phyloP scores from a whole-genome alignment of 2,888 invertebrate genomes.

The Ophion obscuratus region DNA sequence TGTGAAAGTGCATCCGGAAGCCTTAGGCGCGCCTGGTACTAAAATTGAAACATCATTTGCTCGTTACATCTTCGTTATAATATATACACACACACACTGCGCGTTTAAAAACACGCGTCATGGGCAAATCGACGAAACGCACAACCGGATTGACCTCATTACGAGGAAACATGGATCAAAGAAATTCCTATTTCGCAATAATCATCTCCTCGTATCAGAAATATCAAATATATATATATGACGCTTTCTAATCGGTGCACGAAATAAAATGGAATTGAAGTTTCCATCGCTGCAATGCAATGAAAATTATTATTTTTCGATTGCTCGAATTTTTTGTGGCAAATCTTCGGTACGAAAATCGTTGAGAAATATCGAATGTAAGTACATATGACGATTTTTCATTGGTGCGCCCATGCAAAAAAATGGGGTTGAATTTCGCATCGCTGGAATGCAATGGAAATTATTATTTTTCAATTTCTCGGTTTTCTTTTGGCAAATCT shows the following conservation, averaged over 20 bases:
- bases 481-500: too few species aligned
- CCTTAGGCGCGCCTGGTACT: conserved; percentile 87
- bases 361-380: conserved; percentile 1
- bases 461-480: too few species aligned
- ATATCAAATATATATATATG: conserved; percentile 3
- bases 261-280: not conserved
- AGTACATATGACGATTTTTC: not conserved
- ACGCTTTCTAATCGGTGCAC: not conserved
- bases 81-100: conserved; percentile 22
- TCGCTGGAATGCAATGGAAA: too few species aligned
- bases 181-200: conserved; percentile 48
- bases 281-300: too few species aligned
- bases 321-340: too few species aligned
- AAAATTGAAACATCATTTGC: conserved; percentile 75
- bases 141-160: conserved; percentile 46
- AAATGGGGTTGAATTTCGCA: not conserved
- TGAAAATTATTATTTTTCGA: too few species aligned
- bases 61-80: conserved; percentile 64
- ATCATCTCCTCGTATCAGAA: not conserved
- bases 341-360: too few species aligned
- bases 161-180: conserved; percentile 52
- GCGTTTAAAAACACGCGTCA: conserved; percentile 21
- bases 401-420: not conserved
- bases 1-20: conserved; percentile 90
- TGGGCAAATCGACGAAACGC: conserved; percentile 12